Evolutionary conservation across 1,140 invertebrate genomes (phyloP).

Genomic region (Leptopilina boulardi): DNA sequence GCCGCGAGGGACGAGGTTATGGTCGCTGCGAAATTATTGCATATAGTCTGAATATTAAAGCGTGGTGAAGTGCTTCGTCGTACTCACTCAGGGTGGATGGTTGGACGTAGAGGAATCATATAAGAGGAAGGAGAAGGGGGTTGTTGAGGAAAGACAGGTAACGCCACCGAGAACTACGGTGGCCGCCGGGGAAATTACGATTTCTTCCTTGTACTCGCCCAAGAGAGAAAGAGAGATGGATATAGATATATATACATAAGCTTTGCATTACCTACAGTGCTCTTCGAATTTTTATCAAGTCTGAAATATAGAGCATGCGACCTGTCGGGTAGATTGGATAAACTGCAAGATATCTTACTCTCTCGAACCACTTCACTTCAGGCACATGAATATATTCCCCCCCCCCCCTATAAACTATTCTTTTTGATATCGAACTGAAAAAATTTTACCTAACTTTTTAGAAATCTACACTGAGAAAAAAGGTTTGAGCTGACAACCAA

Average conservation of each 20-base stretch:
- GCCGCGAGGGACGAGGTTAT: slow-evolving; percentile 62
- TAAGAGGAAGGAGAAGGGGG: slow-evolving; percentile 33
- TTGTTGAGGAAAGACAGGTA: slow-evolving; percentile 59
- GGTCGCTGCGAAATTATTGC: slow-evolving; percentile 74
- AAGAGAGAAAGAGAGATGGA: slow-evolving; percentile 65
- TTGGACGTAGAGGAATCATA: slow-evolving; percentile 39
- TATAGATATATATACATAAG: slow-evolving; percentile 73
- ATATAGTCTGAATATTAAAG: slow-evolving; percentile 77
- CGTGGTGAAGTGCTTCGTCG: slow-evolving; percentile 67
- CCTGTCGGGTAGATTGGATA: not conserved
- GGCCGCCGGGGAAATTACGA: slow-evolving; percentile 75
- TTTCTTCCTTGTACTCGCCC: slow-evolving; percentile 64
- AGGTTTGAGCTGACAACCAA: too few relatives aligned
- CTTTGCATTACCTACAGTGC: slow-evolving; percentile 70
- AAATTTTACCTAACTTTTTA: too few relatives aligned
- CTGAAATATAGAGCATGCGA: slow-evolving; percentile 33
- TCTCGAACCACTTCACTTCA: not conserved
- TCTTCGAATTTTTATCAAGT: slow-evolving; percentile 56
- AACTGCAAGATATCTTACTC: not conserved
- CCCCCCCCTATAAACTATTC: too few relatives aligned
- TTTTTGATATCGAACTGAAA: too few relatives aligned
- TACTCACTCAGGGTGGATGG: slow-evolving; percentile 52
- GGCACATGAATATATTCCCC: not conserved
- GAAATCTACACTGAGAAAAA: too few relatives aligned
- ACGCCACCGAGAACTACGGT: slow-evolving; percentile 68